phyloP scores from a whole-genome alignment of 2,888 invertebrate genomes.

The Embidobia sp. region DNA sequence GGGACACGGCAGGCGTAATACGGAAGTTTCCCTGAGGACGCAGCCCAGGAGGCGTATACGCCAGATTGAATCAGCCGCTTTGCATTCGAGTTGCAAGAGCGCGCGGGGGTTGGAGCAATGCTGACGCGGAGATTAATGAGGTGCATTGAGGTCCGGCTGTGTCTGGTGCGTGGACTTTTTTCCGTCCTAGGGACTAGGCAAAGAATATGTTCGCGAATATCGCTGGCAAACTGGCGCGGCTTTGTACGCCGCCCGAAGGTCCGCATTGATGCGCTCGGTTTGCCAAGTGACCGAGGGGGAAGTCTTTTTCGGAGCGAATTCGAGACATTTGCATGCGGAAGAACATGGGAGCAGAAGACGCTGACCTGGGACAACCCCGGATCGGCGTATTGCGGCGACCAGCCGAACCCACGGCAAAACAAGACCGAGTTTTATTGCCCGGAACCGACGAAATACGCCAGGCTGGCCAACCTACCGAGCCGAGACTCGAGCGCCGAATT shows the following conservation, averaged over 20 bases:
- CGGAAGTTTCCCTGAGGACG: no score
- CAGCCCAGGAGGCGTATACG: constrained; percentile 13
- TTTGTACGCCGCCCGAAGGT: no score
- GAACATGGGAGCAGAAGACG: not conserved
- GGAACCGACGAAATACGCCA: constrained; percentile 76
- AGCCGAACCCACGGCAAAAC: constrained; percentile 74
- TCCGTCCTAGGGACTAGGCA: constrained; percentile 11
- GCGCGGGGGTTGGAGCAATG: no score
- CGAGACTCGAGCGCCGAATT: constrained; percentile 61
- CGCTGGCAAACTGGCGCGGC: no score
- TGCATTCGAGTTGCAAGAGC: constrained; percentile 25
- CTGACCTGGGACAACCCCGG: constrained; percentile 15
- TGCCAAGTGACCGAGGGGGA: constrained; percentile 14
- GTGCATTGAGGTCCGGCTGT: no score
- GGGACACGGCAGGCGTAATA: no score
- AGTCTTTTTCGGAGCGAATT: no score
- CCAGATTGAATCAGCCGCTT: constrained; percentile 17
- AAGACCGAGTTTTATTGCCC: constrained; percentile 77
- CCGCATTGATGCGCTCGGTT: constrained; percentile 9
- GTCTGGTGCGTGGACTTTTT: no score
- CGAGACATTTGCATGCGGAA: no score
- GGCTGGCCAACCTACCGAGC: constrained; percentile 48
- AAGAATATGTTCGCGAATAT: no score
- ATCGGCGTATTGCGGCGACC: no score
- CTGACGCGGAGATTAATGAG: no score